These are phyloP conservation scores for Paguma larvata DNA, from an alignment of 2,797 vertebrate species.

Conservation along the genomic window DNA sequence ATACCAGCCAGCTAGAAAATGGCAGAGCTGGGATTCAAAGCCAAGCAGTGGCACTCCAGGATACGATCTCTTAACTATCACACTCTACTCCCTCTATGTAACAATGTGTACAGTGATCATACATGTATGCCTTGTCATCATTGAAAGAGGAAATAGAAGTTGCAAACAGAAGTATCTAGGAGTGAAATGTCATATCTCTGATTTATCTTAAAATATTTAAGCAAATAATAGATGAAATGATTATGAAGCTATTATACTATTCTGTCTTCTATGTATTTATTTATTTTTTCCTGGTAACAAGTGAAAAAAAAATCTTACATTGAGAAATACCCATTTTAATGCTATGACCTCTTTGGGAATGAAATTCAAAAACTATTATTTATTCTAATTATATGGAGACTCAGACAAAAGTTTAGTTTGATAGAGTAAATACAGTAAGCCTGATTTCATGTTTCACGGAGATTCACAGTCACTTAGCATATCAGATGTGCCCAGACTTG, in stretches of 20 bases:
- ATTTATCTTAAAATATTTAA: slow-evolving; percentile 13
- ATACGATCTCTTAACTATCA: not conserved
- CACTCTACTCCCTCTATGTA: not conserved
- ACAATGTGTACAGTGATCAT: not conserved
- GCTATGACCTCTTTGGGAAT: not conserved
- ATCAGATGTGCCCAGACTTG: not conserved
- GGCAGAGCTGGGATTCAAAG: not conserved
- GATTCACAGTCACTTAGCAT: not conserved
- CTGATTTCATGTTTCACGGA: not conserved
- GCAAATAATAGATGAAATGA: not conserved
- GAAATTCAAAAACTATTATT: not conserved
- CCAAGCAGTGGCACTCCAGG: not conserved
- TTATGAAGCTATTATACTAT: not conserved
- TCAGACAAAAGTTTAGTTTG: not conserved
- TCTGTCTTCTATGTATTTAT: not conserved
- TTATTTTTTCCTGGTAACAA: not conserved
- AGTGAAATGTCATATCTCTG: not conserved
- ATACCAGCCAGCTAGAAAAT: not conserved
- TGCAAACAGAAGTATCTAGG: not conserved
- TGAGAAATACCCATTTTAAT: not conserved
- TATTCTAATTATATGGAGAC: not conserved
- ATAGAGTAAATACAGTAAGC: not conserved
- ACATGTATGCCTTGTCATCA: not conserved
- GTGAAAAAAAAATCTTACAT: not conserved
- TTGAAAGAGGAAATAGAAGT: not conserved